These are phyloP conservation scores for Morinoia aosen DNA, from an alignment of 2,888 invertebrate genomes.

Conservation along the genomic window DNA sequence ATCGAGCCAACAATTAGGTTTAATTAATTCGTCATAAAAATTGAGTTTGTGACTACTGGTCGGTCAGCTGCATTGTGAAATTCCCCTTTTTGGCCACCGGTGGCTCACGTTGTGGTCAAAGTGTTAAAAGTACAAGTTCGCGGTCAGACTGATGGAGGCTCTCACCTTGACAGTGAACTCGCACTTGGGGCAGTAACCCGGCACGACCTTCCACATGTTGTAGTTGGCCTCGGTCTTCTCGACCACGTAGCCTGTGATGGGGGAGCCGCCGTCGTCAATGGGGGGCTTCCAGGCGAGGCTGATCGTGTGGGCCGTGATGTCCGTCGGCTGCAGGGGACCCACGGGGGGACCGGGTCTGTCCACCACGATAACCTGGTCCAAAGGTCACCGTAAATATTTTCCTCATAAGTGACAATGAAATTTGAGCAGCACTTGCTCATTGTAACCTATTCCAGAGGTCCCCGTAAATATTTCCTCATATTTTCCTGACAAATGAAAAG, in stretches of 20 bases:
- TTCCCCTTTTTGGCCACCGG: too few species aligned
- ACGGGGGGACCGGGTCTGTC: slow-evolving; percentile 91
- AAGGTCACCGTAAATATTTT: too few species aligned
- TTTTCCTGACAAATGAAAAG: too few species aligned
- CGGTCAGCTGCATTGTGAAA: too few species aligned
- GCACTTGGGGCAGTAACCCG: slow-evolving; percentile 91
- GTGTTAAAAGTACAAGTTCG: not conserved
- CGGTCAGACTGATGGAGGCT: not conserved
- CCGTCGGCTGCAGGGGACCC: slow-evolving; percentile 87
- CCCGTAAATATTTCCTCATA: not conserved
- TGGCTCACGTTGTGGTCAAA: too few species aligned
- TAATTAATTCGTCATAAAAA: not conserved
- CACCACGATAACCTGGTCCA: slow-evolving; percentile 78
- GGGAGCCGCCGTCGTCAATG: slow-evolving; percentile 91
- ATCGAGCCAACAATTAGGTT: not conserved
- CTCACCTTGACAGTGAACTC: slow-evolving; percentile 87
- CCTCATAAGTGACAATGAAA: too few species aligned
- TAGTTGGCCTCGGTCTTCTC: slow-evolving; percentile 94
- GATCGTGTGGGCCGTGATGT: slow-evolving; percentile 87
- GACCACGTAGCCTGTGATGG: slow-evolving; percentile 92
- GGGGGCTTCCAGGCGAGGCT: slow-evolving; percentile 91
- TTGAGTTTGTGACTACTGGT: not conserved
- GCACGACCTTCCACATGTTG: slow-evolving; percentile 93
- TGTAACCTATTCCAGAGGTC: too few species aligned
- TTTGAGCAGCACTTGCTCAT: too few species aligned